Evolutionary conservation across 1,140 invertebrate species (phyloP).

Genomic region (Drosophila cardini): DNA sequence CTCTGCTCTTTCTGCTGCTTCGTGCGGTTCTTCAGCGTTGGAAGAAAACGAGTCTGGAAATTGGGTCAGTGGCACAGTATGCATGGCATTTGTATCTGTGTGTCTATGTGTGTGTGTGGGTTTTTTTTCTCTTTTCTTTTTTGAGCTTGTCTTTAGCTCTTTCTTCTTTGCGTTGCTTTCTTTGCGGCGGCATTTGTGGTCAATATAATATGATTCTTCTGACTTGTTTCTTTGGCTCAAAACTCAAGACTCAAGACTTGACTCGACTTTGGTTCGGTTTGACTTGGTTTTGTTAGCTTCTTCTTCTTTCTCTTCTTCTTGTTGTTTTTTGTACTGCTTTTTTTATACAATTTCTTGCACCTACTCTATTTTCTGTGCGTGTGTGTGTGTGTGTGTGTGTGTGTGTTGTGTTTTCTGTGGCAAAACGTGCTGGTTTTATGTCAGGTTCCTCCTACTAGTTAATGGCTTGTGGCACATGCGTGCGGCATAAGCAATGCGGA

Average conservation of each 20-base stretch:
- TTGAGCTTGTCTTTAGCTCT: conserved; percentile 51
- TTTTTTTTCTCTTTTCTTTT: conserved; percentile 50
- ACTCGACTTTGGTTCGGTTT: conserved; percentile 15
- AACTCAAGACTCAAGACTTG: no score
- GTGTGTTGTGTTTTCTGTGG: background rate
- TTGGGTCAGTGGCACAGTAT: conserved; percentile 84
- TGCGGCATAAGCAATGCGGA: conserved; percentile 67
- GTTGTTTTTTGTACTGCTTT: conserved; percentile 50
- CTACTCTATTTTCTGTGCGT: conserved; percentile 61
- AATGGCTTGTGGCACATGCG: conserved; percentile 46
- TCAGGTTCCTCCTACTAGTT: conserved; percentile 58
- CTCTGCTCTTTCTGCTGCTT: conserved; percentile 16
- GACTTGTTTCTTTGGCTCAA: conserved; percentile 19
- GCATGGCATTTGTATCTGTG: conserved; percentile 71
- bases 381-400: background rate
- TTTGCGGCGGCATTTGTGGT: conserved; percentile 69
- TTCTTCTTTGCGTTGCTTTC: conserved; percentile 71
- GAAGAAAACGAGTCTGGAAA: conserved; percentile 76
- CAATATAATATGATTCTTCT: conserved; percentile 73
- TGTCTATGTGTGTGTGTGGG: conserved; percentile 52
- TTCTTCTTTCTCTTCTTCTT: conserved; percentile 21
- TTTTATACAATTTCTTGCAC: conserved; percentile 38
- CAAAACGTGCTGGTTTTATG: conserved; percentile 55
- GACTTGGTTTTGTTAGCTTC: conserved; percentile 26
- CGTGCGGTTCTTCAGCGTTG: conserved; percentile 49